Evolutionary conservation across 2,888 invertebrate species (phyloP).

Genomic region (Lumbricus terrestris): DNA sequence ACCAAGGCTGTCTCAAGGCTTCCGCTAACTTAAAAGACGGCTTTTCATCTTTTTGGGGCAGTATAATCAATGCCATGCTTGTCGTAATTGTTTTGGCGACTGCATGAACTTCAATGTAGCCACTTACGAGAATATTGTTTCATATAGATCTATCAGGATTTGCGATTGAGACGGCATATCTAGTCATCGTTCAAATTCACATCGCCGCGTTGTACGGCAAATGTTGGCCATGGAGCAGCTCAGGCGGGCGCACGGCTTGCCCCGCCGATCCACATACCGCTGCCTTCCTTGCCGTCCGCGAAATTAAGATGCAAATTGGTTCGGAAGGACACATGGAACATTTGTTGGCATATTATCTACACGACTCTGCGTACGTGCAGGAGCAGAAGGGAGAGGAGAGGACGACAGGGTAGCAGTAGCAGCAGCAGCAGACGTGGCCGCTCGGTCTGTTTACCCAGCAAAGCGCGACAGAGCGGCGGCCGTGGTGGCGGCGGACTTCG

Average conservation of each 20-base stretch:
- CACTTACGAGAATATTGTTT: background rate
- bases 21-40: too few relatives aligned
- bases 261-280: background rate
- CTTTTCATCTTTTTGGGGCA: too few relatives aligned
- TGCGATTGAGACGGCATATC: background rate
- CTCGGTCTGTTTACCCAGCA: background rate
- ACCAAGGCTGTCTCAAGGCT: too few relatives aligned
- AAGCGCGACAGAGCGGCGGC: background rate
- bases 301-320: constrained; percentile 9
- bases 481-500: background rate
- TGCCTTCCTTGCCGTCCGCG: background rate
- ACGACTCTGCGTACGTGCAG: background rate
- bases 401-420: background rate
- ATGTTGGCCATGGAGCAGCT: background rate
- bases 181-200: background rate
- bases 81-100: too few relatives aligned
- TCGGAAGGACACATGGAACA: background rate
- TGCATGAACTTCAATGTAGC: too few relatives aligned
- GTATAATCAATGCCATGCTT: too few relatives aligned
- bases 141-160: background rate
- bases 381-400: background rate
- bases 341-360: constrained; percentile 5
- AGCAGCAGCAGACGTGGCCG: background rate
- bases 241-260: background rate
- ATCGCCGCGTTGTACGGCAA: background rate